Evolutionary conservation across 2,888 invertebrate genomes (phyloP), one percentile per base, ranked within the genome.

Genomic region (Caenorhabditis parvicauda): DNA sequence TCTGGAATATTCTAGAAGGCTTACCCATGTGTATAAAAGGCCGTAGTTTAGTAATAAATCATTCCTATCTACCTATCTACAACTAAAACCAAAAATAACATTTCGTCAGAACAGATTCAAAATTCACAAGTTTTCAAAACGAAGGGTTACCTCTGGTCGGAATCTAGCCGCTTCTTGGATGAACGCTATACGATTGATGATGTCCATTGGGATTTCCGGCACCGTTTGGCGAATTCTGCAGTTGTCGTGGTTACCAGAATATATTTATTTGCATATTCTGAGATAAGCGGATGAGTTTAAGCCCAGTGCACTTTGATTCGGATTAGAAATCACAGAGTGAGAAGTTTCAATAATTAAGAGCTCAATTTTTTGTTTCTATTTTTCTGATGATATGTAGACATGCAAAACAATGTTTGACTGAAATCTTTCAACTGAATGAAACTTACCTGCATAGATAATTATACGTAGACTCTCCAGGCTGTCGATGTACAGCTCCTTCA

Each of bases 381-480:
- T n/a, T n/a, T n/a, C n/a, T n/a, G n/a, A n/a, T n/a, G n/a, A n/a
- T n/a, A n/a, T n/a, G n/a, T n/a, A n/a, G n/a, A n/a, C n/a, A n/a
- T n/a, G n/a, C n/a, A n/a, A n/a, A n/a, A n/a, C n/a, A n/a, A n/a
- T n/a, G n/a, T n/a, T n/a, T n/a, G n/a, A n/a, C n/a, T n/a, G n/a
- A n/a, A n/a, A n/a, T n/a, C n/a, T n/a, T n/a, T n/a, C n/a, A n/a
- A n/a, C n/a, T 19, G n/a, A n/a, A n/a, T n/a, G n/a, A n/a, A 12
- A 14, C 24, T 35, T 22, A 59, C 46, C 73, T 50, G 17, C 58
- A 66, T 37, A 77, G 51, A 54, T 69, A 77, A 3, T 48, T 51
- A 41, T 66, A 73, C 1, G 77, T 77, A 5, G 74, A 66, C 51
- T 77, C 75, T 2, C 73, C 76, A 5, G 76, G 68, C 3, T 50